These are phyloP conservation scores for Tenodera sinensis DNA, from an alignment of 2,888 invertebrate species.

Conservation along the genomic window DNA sequence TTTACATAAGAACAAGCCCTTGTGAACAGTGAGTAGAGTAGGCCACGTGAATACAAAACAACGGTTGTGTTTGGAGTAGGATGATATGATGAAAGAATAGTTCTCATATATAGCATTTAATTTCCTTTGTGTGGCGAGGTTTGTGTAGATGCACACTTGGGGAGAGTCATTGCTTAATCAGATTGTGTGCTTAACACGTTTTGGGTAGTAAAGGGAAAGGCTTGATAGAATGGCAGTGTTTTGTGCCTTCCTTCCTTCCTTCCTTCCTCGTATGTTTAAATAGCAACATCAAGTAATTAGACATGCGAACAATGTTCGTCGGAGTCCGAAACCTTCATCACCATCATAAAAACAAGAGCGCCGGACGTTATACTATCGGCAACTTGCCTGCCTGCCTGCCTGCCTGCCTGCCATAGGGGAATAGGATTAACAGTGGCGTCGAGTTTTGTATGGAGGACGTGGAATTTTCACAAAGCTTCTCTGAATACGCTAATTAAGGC, in stretches of 20 bases:
- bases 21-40: no score
- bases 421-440: background rate
- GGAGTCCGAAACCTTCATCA: background rate
- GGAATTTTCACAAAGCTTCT: background rate
- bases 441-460: background rate
- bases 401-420: background rate
- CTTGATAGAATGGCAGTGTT: background rate
- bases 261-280: background rate
- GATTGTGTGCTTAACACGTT: background rate
- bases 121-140: no score
- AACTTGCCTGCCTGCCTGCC: no score
- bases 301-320: background rate
- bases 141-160: background rate
- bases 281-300: background rate
- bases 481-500: constrained; percentile 4
- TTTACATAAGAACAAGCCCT: no score
- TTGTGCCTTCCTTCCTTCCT: background rate
- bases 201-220: background rate
- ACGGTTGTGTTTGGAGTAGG: no score
- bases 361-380: background rate
- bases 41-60: no score
- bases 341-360: background rate
- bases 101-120: no score
- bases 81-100: no score
- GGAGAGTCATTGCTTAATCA: background rate